Evolutionary conservation across 1,140 invertebrate species (phyloP).

Genomic region (Anastatus disparis): DNA sequence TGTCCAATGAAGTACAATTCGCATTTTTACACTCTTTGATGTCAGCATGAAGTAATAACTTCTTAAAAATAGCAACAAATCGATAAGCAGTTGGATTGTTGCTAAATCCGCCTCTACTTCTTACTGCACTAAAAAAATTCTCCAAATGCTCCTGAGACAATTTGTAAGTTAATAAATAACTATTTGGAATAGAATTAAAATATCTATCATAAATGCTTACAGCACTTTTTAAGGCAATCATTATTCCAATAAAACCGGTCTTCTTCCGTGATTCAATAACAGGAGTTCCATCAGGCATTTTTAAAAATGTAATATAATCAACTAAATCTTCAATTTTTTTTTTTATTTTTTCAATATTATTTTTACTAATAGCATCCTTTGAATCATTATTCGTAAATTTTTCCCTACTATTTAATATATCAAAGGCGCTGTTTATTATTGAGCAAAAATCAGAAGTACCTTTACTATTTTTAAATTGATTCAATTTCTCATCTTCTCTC

Average conservation of each 20-base stretch:
- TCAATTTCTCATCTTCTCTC: slow-evolving; percentile 25
- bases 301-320: neutral
- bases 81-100: slow-evolving; percentile 19
- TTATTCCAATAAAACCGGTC: too few relatives aligned
- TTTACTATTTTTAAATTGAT: slow-evolving; percentile 43
- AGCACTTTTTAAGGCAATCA: neutral
- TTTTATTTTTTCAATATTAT: neutral
- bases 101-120: neutral
- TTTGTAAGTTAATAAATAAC: neutral
- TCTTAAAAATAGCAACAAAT: neutral
- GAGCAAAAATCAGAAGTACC: slow-evolving; percentile 44
- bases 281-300: neutral
- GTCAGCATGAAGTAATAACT: neutral
- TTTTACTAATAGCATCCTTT: slow-evolving; percentile 3
- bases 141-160: neutral
- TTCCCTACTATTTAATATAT: slow-evolving; percentile 49
- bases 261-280: neutral
- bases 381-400: slow-evolving; percentile 34
- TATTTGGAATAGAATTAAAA: too few relatives aligned
- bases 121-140: neutral
- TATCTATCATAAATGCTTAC: neutral
- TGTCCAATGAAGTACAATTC: slow-evolving; percentile 12
- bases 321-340: neutral
- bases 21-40: neutral
- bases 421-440: slow-evolving; percentile 51